These are phyloP conservation scores for Dendrolimus kikuchii DNA, from an alignment of 1,140 invertebrate species.

Conservation along the genomic window DNA sequence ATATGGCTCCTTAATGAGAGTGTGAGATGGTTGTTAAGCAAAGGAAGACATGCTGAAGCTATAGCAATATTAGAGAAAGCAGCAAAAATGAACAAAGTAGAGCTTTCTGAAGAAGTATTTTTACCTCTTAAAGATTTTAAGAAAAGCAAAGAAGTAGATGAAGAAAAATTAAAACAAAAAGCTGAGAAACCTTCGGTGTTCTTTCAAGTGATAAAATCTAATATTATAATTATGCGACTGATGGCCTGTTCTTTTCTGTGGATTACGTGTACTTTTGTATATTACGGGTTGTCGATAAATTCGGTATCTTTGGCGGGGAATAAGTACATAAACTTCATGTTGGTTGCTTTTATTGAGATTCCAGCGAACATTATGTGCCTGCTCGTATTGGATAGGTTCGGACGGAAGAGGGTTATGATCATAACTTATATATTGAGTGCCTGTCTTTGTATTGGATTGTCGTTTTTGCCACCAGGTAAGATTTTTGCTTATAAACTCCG, in stretches of 20 bases:
- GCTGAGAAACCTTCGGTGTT: constrained; percentile 29
- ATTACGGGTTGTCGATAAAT: constrained; percentile 80
- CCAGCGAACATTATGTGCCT: constrained; percentile 71
- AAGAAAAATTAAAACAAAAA: constrained; percentile 12
- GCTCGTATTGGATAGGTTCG: constrained; percentile 50
- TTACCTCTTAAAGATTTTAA: constrained; percentile 30
- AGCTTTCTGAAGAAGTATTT: constrained; percentile 72
- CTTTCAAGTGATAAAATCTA: constrained; percentile 41
- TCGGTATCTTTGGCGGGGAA: constrained; percentile 78
- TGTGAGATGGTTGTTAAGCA: constrained; percentile 84
- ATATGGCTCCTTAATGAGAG: constrained; percentile 79
- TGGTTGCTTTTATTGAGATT: constrained; percentile 73
- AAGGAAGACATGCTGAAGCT: constrained; percentile 70
- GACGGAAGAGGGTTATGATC: constrained; percentile 52
- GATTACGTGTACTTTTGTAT: constrained; percentile 74
- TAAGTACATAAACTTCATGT: constrained; percentile 74
- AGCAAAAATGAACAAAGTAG: constrained; percentile 79
- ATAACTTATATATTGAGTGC: constrained; percentile 55
- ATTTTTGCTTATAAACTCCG: not conserved
- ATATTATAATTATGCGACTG: constrained; percentile 48
- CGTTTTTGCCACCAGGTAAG: constrained; percentile 55
- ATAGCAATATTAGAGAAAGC: constrained; percentile 74
- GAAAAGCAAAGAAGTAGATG: constrained; percentile 23
- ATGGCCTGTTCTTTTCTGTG: constrained; percentile 54
- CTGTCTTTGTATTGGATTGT: constrained; percentile 50